A percentile compares a stretch with the other conserved stretches of the same genome.
Conservation (phyloP, 1,140 invertebrate species). For the Dicyema japonicum region DNA sequence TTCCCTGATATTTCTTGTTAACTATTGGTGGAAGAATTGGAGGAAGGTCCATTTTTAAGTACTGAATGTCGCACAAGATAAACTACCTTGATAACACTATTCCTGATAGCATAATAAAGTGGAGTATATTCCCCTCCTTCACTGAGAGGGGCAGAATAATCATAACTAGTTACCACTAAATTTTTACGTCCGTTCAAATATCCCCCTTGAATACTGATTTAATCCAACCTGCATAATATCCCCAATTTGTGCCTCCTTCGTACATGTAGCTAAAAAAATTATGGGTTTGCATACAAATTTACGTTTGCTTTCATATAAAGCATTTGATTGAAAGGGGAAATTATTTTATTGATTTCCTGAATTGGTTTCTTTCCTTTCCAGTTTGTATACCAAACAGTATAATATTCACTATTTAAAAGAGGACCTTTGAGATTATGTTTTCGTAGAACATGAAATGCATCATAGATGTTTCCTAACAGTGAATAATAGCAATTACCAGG, state of each 20-base stretch:
- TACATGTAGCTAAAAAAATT: conserved; percentile 16
- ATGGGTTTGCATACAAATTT: conserved; percentile 30
- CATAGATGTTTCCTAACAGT: too few species aligned
- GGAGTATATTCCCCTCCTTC: conserved; percentile 46
- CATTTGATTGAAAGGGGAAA: conserved; percentile 31
- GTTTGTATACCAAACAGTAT: conserved; percentile 50
- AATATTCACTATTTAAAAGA: conserved; percentile 55
- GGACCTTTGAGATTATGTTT: too few species aligned
- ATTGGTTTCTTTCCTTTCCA: conserved; percentile 33
- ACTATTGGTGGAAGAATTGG: too few species aligned
- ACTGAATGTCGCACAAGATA: too few species aligned
- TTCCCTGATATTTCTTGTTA: too few species aligned
- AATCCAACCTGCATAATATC: conserved; percentile 15
- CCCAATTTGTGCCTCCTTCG: conserved; percentile 21
- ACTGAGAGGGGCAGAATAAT: conserved; percentile 45
- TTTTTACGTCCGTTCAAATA: conserved; percentile 9
- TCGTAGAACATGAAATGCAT: too few species aligned
- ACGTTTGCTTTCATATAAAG: conserved; percentile 32
- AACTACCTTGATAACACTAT: conserved; percentile 30
- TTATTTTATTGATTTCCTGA: conserved; percentile 23
- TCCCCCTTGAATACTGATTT: conserved; percentile 2
- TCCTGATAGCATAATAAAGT: conserved; percentile 39
- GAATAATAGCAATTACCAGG: too few species aligned
- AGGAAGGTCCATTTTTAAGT: too few species aligned
- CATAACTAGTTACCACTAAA: conserved; percentile 43